Conservation (phyloP, 2,888 invertebrate genomes). For the Laspeyria flexula region DNA sequence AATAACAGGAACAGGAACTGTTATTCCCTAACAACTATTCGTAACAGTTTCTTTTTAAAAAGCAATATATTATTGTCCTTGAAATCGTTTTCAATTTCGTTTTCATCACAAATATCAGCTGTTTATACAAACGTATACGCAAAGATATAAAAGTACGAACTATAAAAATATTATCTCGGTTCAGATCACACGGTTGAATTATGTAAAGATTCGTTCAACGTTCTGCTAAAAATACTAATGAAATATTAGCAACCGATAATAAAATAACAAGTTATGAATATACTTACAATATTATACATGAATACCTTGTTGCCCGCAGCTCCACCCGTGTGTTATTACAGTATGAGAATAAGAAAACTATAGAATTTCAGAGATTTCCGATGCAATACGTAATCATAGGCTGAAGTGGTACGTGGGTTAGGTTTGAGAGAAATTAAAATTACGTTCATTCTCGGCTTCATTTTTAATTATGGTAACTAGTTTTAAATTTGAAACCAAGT, state of each 20-base stretch:
- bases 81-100: background rate
- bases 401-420: too few species aligned
- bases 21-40: too few species aligned
- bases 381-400: too few species aligned
- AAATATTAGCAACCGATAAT: conserved; percentile 6
- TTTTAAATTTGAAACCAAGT: too few species aligned
- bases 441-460: too few species aligned
- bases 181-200: conserved; percentile 2
- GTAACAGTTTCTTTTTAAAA: too few species aligned
- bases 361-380: too few species aligned
- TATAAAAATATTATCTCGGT: conserved; percentile 11
- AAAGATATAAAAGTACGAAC: conserved; percentile 3
- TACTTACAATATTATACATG: background rate
- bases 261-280: background rate
- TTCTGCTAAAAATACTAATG: conserved; percentile 3
- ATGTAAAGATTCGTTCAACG: conserved; percentile 2
- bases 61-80: background rate
- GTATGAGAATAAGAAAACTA: too few species aligned
- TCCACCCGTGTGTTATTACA: too few species aligned
- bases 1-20: too few species aligned
- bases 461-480: too few species aligned
- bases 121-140: conserved; percentile 1
- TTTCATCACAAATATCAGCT: conserved; percentile 1
- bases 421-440: too few species aligned
- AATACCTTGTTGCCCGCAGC: background rate